phyloP scores from a whole-genome alignment of 2,888 invertebrate genomes.

The Clunio marinus region DNA sequence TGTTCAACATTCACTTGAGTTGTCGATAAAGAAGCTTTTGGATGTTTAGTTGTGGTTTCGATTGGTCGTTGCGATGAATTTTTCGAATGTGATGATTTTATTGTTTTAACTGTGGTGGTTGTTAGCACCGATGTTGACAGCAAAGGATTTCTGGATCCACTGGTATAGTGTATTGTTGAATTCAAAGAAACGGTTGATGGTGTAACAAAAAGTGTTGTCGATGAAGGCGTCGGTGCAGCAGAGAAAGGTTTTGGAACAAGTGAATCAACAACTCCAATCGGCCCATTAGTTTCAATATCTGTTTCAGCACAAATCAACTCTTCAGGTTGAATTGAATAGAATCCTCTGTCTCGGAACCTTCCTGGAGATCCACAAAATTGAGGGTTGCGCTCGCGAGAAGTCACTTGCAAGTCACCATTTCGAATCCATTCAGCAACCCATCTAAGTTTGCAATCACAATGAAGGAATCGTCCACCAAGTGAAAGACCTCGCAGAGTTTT shows the following conservation, averaged over 20 bases:
- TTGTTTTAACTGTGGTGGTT: constrained; percentile 41
- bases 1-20: constrained; percentile 40
- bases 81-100: constrained; percentile 43
- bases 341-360: constrained; percentile 73
- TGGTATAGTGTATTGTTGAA: constrained; percentile 40
- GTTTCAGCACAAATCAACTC: constrained; percentile 61
- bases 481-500: constrained; percentile 79
- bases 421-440: constrained; percentile 92
- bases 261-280: constrained; percentile 50
- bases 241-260: constrained; percentile 48
- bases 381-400: constrained; percentile 84
- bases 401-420: constrained; percentile 79
- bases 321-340: constrained; percentile 79
- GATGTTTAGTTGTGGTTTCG: constrained; percentile 44
- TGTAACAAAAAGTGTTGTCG: constrained; percentile 42
- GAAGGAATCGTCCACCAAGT: constrained; percentile 80
- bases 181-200: constrained; percentile 46
- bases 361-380: constrained; percentile 87
- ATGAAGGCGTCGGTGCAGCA: constrained; percentile 43
- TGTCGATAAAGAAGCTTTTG: constrained; percentile 45
- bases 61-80: constrained; percentile 39
- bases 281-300: constrained; percentile 54
- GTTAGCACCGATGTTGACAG: constrained; percentile 44
- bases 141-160: constrained; percentile 42
- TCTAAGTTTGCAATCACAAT: constrained; percentile 80